Evolutionary conservation across 1,140 invertebrate species (phyloP), one percentile per base, ranked within the genome.

Genomic region (Rhyzopertha dominica): DNA sequence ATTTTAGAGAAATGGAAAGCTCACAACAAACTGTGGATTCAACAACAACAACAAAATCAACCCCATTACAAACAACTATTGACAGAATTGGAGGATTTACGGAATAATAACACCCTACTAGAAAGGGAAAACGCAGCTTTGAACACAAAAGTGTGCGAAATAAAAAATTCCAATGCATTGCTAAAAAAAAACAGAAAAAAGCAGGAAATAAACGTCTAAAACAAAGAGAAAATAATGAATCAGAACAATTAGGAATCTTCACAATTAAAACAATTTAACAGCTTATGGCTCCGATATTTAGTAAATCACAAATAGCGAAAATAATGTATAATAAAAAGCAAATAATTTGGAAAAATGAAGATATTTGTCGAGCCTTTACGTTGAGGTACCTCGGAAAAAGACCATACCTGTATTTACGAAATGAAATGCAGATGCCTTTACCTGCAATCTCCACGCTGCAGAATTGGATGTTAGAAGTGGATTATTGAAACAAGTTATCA

Each of bases 361-460:
- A 44, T 25, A 36, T 36, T 14, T 26, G 26, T 12, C 23, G 5
- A 24, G 49, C 53, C 5, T 52, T 52, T 38, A 42, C 49, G 20
- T 17, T 54, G 13, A 16, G 44, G 9, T 54, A 54, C 24, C 42
- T 18, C 23, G 49, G 35, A 36, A 51, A 52, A 42, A 43, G 40
- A 17, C 22, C 2, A 22, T 54, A 52, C 28, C 7, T 49, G 17
- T 54, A 44, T 47, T 22, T 50, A 13, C 0, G 42, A 30, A 31
- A 46, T 41, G 39, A 45, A 20, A n/a, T 54, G 8, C 29, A 40
- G 10, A 51, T 39, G 43, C 52, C 49, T n/a, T 36, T 54, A 31
- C 52, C 52, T 34, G 28, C 9, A 9, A 13, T 51, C 13, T 47
- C 39, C n/a, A 46, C 38, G 16, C 37, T 55, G n/a, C 49, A 30